A percentile compares a stretch with the other conserved stretches of the same genome.
phyloP scores from a whole-genome alignment of 2,113 vertebrate genomes.

The Parotia lawesii region DNA sequence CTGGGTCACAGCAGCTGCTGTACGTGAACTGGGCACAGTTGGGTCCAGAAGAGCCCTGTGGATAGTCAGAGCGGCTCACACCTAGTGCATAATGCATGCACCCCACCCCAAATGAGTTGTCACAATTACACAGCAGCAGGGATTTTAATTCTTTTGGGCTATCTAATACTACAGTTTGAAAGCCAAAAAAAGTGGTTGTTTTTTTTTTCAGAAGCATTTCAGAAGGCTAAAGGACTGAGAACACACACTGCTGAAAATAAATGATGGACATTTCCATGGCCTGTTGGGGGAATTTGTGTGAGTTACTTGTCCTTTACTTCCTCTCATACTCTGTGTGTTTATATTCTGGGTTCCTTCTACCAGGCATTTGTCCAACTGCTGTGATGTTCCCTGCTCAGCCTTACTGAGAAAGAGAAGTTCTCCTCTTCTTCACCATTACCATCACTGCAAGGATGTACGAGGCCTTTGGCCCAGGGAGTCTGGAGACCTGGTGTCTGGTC shows the following conservation, averaged over 20 bases:
- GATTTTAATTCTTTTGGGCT: not conserved
- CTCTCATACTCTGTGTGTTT: not conserved
- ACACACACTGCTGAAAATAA: not conserved
- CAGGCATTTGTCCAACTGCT: not conserved
- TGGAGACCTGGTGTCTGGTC: not conserved
- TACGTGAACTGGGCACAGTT: fast-evolving
- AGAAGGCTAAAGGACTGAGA: not conserved
- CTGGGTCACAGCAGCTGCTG: not conserved
- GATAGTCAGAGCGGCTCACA: not conserved
- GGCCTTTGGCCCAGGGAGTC: not conserved
- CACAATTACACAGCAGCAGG: not conserved
- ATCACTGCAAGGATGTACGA: not conserved
- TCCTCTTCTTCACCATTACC: not conserved
- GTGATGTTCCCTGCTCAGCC: not conserved
- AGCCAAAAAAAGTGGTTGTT: not conserved
- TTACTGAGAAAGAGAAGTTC: not conserved
- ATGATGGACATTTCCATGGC: not conserved
- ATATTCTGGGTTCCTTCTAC: not conserved
- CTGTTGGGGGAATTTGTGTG: not conserved
- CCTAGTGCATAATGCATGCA: not conserved
- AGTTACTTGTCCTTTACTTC: not conserved
- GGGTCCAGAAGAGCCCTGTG: not conserved
- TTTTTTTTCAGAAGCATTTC: not conserved
- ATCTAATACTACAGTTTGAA: not conserved
- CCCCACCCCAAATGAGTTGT: not conserved